Conservation (phyloP, 2,113 vertebrate species). For the Rhinichthys klamathensis region DNA sequence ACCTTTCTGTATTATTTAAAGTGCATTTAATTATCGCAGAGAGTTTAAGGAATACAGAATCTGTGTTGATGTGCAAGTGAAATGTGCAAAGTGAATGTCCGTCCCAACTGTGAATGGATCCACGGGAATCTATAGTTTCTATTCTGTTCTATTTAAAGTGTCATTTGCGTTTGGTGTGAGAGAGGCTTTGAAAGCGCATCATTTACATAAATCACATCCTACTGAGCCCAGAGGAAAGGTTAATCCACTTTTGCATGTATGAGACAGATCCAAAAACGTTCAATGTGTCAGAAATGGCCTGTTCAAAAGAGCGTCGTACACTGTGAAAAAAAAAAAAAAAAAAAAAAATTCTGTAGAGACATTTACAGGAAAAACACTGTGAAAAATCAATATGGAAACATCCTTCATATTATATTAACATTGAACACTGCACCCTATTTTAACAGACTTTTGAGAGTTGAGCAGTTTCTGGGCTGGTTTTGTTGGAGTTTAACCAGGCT, state of each 20-base stretch:
- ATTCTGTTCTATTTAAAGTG: background rate
- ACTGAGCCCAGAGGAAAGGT: conserved; percentile 2
- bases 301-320: background rate
- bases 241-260: background rate
- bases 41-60: background rate
- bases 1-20: background rate
- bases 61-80: background rate
- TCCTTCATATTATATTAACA: too few relatives aligned
- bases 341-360: too few relatives aligned
- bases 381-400: too few relatives aligned
- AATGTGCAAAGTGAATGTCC: background rate
- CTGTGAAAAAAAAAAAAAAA: too few relatives aligned
- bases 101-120: background rate
- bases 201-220: background rate
- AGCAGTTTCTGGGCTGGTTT: too few relatives aligned
- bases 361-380: too few relatives aligned
- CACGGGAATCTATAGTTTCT: background rate
- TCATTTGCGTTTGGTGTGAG: background rate
- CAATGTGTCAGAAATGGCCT: background rate
- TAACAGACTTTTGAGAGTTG: too few relatives aligned
- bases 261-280: background rate
- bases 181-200: background rate
- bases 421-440: too few relatives aligned
- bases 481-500: too few relatives aligned
- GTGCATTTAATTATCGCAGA: background rate